Evolutionary conservation across 2,113 vertebrate species (phyloP), one percentile per base, ranked within the genome.

Genomic region (Planiliza haematocheilus): DNA sequence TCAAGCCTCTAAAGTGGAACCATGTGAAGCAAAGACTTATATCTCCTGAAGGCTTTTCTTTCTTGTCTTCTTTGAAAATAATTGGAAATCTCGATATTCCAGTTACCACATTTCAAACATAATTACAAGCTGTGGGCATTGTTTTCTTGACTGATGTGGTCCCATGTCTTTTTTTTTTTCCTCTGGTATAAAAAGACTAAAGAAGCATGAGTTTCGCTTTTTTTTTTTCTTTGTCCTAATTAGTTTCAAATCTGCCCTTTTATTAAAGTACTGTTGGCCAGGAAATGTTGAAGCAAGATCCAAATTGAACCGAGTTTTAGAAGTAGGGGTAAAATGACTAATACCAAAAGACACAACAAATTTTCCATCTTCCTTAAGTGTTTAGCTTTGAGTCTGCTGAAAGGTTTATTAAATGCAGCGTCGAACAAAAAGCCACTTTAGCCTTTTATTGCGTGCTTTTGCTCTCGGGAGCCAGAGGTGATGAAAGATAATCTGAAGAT

Each of bases 1-100:
- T 92, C 79, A 89, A 87, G 89, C 83, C 87, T 86, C 86, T 89
- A 91, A 94, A 94, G 90, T 92, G 90, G 91, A 94, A 93, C 89
- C 92, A 93, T 91, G 90, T 94, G 93, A 92, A 88, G 82, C 57
- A 74, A 30, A 77, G 85, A 71, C 88, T 83, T 88, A 81, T 91
- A 87, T 91, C 85, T 91, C 81, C 68, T 75, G 64, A 82, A 86
- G 80, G 53, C 81, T 68, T 74, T 83, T 81, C 49, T 74, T 81
- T 80, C 81, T 90, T 59, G 70, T 85, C 77, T 73, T 85, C 72
- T 84, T 83, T 87, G 75, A 84, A 85, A 92, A 91, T 91, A 89
- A 89, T 91, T 90, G 86, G 82, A 93, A 88, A 90, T 91, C 77
- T 88, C 74, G 67, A 88, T 91, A 88, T 92, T 90, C 59, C 79